Percentiles rank a stretch among this genome's conserved stretches.
phyloP scores from a whole-genome alignment of 2,888 invertebrate genomes.

The Apeira syringaria region DNA sequence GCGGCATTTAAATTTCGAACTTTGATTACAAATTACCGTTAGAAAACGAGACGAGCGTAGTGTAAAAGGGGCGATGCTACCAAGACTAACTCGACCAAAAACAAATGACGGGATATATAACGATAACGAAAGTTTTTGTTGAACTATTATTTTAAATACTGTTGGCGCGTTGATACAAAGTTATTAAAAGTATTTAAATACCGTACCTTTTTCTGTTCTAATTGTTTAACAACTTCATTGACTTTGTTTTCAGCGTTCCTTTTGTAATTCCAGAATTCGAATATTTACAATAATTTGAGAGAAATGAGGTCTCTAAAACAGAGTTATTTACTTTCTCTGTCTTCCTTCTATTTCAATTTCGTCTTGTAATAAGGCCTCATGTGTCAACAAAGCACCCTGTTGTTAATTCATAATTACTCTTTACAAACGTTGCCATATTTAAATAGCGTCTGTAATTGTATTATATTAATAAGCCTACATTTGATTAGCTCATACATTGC shows the following conservation, averaged over 20 bases:
- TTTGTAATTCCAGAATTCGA: slow-evolving; percentile 21
- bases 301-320: slow-evolving; percentile 27
- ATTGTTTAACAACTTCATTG: slow-evolving; percentile 23
- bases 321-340: slow-evolving; percentile 28
- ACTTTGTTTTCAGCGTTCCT: slow-evolving; percentile 20
- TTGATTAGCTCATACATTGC: no score
- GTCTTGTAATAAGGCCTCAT: slow-evolving; percentile 14
- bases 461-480: no score
- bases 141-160: no score
- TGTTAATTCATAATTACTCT: slow-evolving; percentile 13
- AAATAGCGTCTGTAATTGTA: slow-evolving; percentile 35
- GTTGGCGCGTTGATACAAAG: no score
- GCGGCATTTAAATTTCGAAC: no score
- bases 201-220: slow-evolving; percentile 18
- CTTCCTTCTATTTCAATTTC: slow-evolving; percentile 28
- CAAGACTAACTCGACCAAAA: no score
- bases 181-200: no score
- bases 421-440: slow-evolving; percentile 10
- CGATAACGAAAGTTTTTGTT: no score
- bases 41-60: no score
- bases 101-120: no score
- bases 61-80: no score
- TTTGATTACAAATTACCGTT: no score
- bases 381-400: slow-evolving; percentile 19
- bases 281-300: slow-evolving; percentile 28